Percentiles rank a stretch among this genome's conserved stretches.
These are phyloP conservation scores for Strigamia crassipes DNA, from an alignment of 2,888 invertebrate genomes.

Conservation along the genomic window DNA sequence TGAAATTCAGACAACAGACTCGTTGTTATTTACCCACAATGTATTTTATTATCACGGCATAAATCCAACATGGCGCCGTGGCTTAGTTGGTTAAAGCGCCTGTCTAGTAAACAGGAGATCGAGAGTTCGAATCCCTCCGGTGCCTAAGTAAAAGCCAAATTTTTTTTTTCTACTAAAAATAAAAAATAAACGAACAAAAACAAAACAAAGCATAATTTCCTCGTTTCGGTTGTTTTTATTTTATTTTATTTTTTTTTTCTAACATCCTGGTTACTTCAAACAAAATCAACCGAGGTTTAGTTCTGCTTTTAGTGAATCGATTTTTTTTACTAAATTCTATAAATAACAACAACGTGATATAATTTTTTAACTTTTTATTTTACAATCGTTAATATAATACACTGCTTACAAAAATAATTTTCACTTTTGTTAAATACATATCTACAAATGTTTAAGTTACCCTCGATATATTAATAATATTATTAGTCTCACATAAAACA, in stretches of 20 bases:
- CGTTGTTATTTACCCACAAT: no score
- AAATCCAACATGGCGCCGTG: background rate
- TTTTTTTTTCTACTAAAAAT: background rate
- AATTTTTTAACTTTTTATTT: background rate
- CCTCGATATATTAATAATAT: background rate
- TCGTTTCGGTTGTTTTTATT: no score
- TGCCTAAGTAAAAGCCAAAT: background rate
- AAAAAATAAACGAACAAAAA: background rate
- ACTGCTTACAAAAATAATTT: slow-evolving; percentile 15
- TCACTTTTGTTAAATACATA: background rate
- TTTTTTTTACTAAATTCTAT: no score
- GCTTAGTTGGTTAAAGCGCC: slow-evolving; percentile 12
- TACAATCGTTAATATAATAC: background rate
- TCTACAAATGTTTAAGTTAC: background rate
- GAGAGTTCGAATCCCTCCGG: background rate
- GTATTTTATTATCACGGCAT: no score
- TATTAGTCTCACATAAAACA: background rate
- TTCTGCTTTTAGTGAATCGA: no score
- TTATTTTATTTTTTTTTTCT: no score
- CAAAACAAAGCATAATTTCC: background rate
- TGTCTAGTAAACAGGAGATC: slow-evolving; percentile 23
- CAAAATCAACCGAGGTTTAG: no score
- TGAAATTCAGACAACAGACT: no score
- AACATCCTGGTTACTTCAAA: no score
- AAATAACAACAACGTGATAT: background rate